A percentile compares a stretch with the other conserved stretches of the same genome.
Evolutionary conservation across 2,113 vertebrate genomes (phyloP).

Genomic region (Oxyura jamaicensis): DNA sequence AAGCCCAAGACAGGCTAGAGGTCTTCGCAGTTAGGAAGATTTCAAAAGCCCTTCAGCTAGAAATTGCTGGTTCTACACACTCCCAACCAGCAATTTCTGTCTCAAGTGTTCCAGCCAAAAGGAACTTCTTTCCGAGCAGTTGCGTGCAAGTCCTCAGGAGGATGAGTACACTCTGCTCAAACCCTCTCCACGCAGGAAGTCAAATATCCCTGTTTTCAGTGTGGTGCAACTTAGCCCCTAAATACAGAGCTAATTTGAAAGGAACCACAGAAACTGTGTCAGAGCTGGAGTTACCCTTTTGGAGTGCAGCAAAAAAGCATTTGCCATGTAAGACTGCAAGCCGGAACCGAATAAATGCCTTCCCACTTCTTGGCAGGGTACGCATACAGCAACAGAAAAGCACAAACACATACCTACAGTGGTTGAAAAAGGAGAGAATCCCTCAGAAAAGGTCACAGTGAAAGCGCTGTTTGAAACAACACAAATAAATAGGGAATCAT

Average conservation of each 20-base stretch:
- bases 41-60: background rate
- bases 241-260: background rate
- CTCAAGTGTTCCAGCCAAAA: background rate
- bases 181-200: background rate
- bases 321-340: background rate
- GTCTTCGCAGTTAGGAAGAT: background rate
- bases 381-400: rapidly evolving
- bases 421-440: background rate
- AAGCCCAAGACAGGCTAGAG: background rate
- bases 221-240: background rate
- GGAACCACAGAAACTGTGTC: background rate
- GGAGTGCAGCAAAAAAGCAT: rapidly evolving
- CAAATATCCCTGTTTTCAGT: background rate
- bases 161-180: background rate
- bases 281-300: background rate
- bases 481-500: background rate
- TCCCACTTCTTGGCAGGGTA: background rate
- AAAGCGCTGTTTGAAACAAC: background rate
- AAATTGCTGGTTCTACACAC: background rate
- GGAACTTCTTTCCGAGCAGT: background rate
- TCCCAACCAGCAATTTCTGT: background rate
- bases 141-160: background rate
- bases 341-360: background rate
- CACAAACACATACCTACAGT: background rate
- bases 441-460: background rate